Conservation (phyloP, 2,113 vertebrate species). For the Poicephalus gulielmi region DNA sequence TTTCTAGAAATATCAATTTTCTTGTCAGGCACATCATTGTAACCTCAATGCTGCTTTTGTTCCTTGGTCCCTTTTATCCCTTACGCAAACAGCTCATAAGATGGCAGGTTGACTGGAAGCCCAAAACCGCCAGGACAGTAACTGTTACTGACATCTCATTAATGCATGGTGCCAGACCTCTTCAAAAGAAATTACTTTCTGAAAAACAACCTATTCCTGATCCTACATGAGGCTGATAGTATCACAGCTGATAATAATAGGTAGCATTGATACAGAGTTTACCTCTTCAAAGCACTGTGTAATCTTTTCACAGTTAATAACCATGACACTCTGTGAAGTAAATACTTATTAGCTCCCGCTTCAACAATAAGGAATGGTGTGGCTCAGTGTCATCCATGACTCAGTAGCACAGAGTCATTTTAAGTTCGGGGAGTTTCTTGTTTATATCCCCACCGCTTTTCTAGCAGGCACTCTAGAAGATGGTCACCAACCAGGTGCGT, state of each 20-base stretch:
- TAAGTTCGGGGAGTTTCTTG: background rate
- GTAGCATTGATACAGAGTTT: background rate
- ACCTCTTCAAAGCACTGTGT: background rate
- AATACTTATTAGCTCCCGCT: background rate
- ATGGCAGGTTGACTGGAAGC: background rate
- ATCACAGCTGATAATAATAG: background rate
- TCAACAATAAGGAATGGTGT: background rate
- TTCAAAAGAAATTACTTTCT: background rate
- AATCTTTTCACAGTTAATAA: background rate
- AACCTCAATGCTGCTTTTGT: background rate
- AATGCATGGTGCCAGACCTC: background rate
- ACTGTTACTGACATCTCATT: background rate
- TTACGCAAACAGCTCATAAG: background rate
- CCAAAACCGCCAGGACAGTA: background rate
- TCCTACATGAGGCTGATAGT: background rate
- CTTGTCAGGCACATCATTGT: background rate
- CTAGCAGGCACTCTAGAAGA: background rate
- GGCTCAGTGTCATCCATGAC: background rate
- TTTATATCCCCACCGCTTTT: background rate
- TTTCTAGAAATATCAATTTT: conserved; percentile 15
- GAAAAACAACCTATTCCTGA: background rate
- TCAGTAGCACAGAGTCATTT: background rate
- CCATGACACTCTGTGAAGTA: background rate
- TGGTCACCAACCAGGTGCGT: background rate
- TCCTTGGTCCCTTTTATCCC: background rate